Evolutionary conservation across 2,797 vertebrate species (phyloP), one percentile per base, ranked within the genome.

Genomic region (Numenius phaeopus): DNA sequence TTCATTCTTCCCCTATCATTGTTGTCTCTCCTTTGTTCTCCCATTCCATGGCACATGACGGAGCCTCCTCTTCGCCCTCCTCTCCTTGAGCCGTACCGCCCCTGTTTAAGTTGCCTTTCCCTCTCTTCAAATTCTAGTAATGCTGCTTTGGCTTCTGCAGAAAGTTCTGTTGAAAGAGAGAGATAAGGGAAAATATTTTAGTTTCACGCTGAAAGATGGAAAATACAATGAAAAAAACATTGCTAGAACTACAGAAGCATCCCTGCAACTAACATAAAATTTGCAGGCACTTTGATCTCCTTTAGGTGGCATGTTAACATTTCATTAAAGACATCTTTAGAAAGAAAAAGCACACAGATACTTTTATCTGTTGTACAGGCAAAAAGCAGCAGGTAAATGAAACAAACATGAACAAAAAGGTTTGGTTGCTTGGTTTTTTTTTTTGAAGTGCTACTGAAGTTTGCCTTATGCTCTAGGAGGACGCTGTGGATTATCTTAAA

Each of bases 111-210:
- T 93, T 99, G 99, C 6, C 99, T 98, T 75, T 99, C 99, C 91
- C 99, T 98, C 93, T 99, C 99, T 94, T 99, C 99, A 70, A 99
- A 99, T 90, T 99, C 98, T 86, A 98, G 98, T 92, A 99, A 94
- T 5, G 99, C 99, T n/a, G 99, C 99, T 96, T 99, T 99, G 91
- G 99, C 99, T 97, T 99, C 99, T 65, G 99, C 99, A 14, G 99
- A 99, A 89, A 99, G 99, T 90, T 99, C 99, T 99, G 95, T 78
- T 42, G 79, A 46, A 26, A 85, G 46, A 91, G 7, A 91, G 18
- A 89, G 67, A 90, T 5, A 7, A 21, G n/a, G 42, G 29, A 76
- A 97, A 39, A 23, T 3, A 66, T 3, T 42, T 98, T 86, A 97
- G 89, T 23, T 39, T 61, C 7, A 2, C 64, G 57, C 30, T 16